Base-by-base conservation (phyloP, 2,888 invertebrate species). In the Cheilosia urbana region DNA sequence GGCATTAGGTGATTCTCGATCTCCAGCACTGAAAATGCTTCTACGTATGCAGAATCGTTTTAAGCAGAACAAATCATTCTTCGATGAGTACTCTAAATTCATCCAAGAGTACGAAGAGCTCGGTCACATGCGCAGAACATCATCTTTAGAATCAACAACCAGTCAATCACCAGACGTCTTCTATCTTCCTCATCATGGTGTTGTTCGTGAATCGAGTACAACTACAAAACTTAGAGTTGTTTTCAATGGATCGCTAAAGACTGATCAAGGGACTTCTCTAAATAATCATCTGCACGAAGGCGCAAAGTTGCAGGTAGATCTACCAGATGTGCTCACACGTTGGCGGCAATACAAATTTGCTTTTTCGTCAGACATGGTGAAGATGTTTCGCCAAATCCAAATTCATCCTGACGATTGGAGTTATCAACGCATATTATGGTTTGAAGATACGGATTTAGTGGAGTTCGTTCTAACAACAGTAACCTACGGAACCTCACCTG, bases 371-470 rank as follows among this genome's bases (percentile, higher is more conserved):
- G 53, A 42, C 19, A 15, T 57, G 4, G 57, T 30, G 17, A 30
- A 30, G 30, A 30, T 30, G 30, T 30, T 30, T 30, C 30, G 30
- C 30, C 30, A 30, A 30, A 30, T 30, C 2, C 7, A 30, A 30
- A 7, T 30, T 7, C 7, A 30, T 30, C 30, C 30, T 30, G 30
- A 30, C 30, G 60, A 77, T 15, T 62, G 71, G 55, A 45, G n/a
- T 27, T 78, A 47, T 40, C 77, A 77, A 49, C 58, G 77, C 34
- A 83, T 77, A 45, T 47, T 82, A 3, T 82, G 65, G 57, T 15
- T 34, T 47, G 42, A 69, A 37, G 66, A 21, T 19, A 42, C 17
- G 0, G 4, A 47, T 30, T 9, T 78, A 9, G n/a, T 30, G 2
- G 71, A 71, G 27, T 71, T 63, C 19, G 2, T 62, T 13, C 24